These are phyloP conservation scores for Julus scanicus DNA, from an alignment of 2,888 invertebrate species.

Conservation along the genomic window DNA sequence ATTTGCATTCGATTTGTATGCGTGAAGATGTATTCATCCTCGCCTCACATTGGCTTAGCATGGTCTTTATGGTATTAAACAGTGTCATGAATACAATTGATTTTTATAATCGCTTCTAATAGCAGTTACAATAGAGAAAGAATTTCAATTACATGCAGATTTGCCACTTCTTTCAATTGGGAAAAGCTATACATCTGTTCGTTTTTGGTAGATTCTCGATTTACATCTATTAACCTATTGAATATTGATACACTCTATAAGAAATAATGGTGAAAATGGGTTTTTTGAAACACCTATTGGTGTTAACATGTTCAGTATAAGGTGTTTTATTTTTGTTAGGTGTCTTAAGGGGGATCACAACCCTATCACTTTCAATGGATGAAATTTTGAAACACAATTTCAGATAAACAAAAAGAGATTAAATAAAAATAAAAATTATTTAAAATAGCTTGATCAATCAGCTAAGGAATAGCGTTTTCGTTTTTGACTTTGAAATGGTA, in stretches of 20 bases:
- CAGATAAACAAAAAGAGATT: too few relatives aligned
- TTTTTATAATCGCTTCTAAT: conserved; percentile 7
- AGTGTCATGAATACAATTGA: neutral
- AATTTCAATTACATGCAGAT: neutral
- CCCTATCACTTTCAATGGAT: too few relatives aligned
- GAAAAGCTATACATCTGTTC: neutral
- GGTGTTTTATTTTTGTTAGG: too few relatives aligned
- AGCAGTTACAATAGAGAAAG: neutral
- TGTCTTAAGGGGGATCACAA: too few relatives aligned
- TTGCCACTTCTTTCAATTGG: neutral
- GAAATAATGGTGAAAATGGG: too few relatives aligned
- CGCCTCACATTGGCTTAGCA: neutral
- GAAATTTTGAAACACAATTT: too few relatives aligned
- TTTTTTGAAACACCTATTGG: too few relatives aligned
- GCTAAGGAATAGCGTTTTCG: too few relatives aligned
- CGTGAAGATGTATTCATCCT: neutral
- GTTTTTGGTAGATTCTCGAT: neutral
- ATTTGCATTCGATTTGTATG: conserved; percentile 11
- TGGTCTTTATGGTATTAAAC: neutral
- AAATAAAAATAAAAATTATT: too few relatives aligned
- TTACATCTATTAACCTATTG: neutral
- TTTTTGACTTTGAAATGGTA: too few relatives aligned
- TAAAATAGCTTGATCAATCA: too few relatives aligned
- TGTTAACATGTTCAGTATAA: too few relatives aligned
- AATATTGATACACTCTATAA: neutral